Base-by-base conservation (phyloP, 2,113 vertebrate species). In the Calonectris borealis region DNA sequence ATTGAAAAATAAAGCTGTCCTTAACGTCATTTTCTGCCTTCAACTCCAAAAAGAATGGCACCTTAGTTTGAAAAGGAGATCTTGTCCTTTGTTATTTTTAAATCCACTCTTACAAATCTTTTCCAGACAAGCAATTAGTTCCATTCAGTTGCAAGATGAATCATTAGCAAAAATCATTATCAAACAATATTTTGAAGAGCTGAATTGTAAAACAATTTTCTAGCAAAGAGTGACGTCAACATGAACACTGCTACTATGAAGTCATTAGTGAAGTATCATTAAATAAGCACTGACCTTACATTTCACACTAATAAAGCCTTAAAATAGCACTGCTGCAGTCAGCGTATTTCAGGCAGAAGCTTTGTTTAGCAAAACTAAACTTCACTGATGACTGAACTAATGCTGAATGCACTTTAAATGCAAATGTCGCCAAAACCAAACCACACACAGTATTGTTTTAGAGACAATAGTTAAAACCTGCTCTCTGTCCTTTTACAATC, bases 351-450 rank as follows among this genome's bases (percentile, higher is more conserved):
- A 91, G 64, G 42, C 68, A 90, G 92, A 66, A 87, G 83, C 93
- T 88, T 94, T 91, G 90, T 93, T 90, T 91, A 72, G 77, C 92
- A 84, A 84, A 95, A 93, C 86, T 62, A 58, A 86, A 96, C 83
- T 89, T 91, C 77, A 75, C 48, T 81, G 83, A 68, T 55, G 86
- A 78, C 61, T 88, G 75, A 96, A 81, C 49, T 57, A 68, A 76
- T 17, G 58, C 68, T 93, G 92, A 93, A 95, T 22, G 42, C 60
- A 88, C 76, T 95, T 78, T 32, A 88, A 93, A 96, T 51, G 71
- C 75, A 94, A 80, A 86, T 83, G 44, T 93, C 16, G 11, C 58
- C 85, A 73, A 88, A 93, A 54, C 29, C 64, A 77, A 55, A 84
- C 49, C n/a, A 78, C 34, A 40, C 31, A n/a, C 0, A 27, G 48